Evolutionary conservation across 2,888 invertebrate genomes (phyloP).

Genomic region (Hemithea aestivaria): DNA sequence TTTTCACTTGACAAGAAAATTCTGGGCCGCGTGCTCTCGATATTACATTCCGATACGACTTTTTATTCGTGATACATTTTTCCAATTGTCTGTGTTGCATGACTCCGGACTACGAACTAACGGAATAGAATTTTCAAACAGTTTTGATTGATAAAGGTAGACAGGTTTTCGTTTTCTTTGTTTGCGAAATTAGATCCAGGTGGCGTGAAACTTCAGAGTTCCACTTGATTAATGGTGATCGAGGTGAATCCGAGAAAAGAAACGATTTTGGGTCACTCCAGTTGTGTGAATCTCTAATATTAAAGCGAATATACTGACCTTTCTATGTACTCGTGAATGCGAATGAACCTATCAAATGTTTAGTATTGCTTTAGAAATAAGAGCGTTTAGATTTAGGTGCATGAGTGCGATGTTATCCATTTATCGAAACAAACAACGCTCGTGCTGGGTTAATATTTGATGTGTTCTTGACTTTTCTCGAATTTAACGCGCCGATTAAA

Average conservation of each 20-base stretch:
- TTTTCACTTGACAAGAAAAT: conserved; percentile 78
- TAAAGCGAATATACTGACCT: too few relatives aligned
- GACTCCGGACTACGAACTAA: conserved; percentile 66
- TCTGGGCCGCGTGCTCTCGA: conserved; percentile 64
- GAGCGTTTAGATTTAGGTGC: conserved; percentile 63
- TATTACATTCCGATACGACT: conserved; percentile 76
- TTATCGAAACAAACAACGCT: conserved; percentile 72
- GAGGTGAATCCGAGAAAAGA: conserved; percentile 50
- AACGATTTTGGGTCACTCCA: conserved; percentile 58
- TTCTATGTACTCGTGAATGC: too few relatives aligned
- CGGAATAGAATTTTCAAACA: conserved; percentile 70
- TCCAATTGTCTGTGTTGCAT: conserved; percentile 71
- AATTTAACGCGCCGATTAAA: conserved; percentile 77
- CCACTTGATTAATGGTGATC: conserved; percentile 74
- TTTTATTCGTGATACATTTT: conserved; percentile 77
- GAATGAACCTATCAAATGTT: background rate
- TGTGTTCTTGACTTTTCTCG: conserved; percentile 76
- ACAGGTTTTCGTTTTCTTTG: conserved; percentile 76
- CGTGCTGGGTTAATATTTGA: conserved; percentile 71
- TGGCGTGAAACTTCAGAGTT: conserved; percentile 69
- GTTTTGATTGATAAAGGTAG: conserved; percentile 79
- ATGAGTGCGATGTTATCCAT: conserved; percentile 69
- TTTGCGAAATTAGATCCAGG: conserved; percentile 75
- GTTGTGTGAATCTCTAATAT: conserved; percentile 29
- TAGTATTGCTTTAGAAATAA: conserved; percentile 44